Evolutionary conservation across 2,113 vertebrate genomes (phyloP).

Genomic region (Cephalopterus ornatus): DNA sequence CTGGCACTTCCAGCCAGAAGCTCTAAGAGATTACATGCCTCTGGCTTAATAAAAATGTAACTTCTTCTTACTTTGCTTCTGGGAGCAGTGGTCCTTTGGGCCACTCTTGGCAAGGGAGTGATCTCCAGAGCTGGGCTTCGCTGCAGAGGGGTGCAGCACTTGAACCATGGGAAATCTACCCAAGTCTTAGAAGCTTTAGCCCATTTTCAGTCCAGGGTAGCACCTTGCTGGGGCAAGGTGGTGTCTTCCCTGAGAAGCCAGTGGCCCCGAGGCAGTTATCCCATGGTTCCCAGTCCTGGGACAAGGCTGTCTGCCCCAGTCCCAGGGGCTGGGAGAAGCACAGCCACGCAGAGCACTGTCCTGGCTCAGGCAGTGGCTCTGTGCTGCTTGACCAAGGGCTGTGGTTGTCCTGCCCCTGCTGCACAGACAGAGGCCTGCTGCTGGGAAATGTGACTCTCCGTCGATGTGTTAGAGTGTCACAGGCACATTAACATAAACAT

Average conservation of each 20-base stretch:
- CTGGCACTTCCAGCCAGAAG: neutral
- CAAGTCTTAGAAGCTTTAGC: neutral
- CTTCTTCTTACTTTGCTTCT: neutral
- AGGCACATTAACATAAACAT: neutral
- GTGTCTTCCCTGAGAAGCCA: accelerated
- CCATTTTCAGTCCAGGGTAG: neutral
- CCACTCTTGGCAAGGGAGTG: neutral
- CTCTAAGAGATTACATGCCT: accelerated
- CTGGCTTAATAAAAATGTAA: neutral
- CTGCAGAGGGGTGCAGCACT: neutral
- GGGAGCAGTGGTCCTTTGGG: neutral
- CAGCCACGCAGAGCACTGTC: neutral
- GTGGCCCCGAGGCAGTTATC: accelerated
- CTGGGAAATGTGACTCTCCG: neutral
- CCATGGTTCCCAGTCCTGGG: accelerated
- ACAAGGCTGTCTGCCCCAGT: neutral
- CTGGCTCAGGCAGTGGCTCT: neutral
- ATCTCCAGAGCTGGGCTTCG: neutral
- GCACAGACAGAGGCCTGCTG: neutral
- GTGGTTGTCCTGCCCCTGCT: neutral
- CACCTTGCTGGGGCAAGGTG: neutral
- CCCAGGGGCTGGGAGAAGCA: neutral
- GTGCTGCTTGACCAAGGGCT: accelerated
- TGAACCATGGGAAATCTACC: neutral
- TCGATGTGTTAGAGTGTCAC: accelerated